A percentile compares a stretch with the other conserved stretches of the same genome.
These are phyloP conservation scores for Synergus gifuensis DNA, from an alignment of 2,888 invertebrate genomes.

Conservation along the genomic window DNA sequence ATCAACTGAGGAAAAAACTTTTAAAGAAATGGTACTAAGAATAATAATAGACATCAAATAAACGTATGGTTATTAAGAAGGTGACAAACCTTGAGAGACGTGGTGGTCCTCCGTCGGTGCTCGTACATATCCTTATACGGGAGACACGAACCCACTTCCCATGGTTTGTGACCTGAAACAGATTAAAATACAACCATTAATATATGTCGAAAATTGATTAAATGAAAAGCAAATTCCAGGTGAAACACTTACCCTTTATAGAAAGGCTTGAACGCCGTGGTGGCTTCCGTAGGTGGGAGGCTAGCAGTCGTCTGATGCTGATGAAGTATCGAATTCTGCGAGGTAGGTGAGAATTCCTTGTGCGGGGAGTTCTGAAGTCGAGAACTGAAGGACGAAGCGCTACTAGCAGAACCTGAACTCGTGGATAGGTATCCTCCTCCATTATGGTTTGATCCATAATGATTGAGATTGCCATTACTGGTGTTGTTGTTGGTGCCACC, in stretches of 20 bases:
- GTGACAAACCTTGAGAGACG: constrained; percentile 56
- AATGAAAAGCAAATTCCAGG: background rate
- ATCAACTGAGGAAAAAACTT: background rate
- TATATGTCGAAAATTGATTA: background rate
- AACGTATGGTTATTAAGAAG: background rate
- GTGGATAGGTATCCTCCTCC: constrained; percentile 79
- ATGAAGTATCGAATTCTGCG: constrained; percentile 73
- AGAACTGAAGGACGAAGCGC: constrained; percentile 79
- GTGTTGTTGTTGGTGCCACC: constrained; percentile 79
- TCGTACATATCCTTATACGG: constrained; percentile 82
- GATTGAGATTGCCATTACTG: constrained; percentile 64
- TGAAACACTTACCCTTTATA: constrained; percentile 88
- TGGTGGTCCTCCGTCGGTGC: constrained; percentile 50
- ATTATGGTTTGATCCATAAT: constrained; percentile 67
- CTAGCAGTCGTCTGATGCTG: constrained; percentile 75
- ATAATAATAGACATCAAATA: background rate
- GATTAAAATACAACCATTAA: constrained; percentile 59
- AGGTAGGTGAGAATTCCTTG: constrained; percentile 74
- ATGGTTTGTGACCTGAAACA: constrained; percentile 85
- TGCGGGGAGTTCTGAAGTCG: constrained; percentile 77
- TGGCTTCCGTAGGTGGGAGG: constrained; percentile 74
- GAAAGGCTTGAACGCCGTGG: constrained; percentile 91
- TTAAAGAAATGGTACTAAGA: background rate
- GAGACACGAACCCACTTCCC: constrained; percentile 87
- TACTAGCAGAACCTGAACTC: constrained; percentile 80